Base-by-base conservation (phyloP, 1,140 invertebrate genomes). In the Lucilia sericata region DNA sequence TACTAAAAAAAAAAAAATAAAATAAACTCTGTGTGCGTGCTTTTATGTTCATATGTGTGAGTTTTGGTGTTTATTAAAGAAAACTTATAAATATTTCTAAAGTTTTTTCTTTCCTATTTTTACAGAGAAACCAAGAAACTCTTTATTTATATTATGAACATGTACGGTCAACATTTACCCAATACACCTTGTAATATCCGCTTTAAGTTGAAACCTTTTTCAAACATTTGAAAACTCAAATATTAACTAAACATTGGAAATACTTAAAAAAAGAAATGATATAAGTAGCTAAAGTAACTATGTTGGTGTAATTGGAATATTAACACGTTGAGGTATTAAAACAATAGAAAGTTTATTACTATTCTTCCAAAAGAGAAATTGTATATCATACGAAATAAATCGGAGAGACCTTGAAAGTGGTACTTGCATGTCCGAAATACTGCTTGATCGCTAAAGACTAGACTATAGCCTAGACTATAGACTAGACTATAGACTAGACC, bases 101-200 rank as follows among this genome's bases (percentile, higher is more conserved):
- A 55, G 8, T 55, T 55, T 55, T 55, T 17, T 17, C 42, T 14
- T 55, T 55, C n/a, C n/a, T n/a, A n/a, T 55, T 12, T 12, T 55
- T 55, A 55, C 4, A 55, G n/a, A 5, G n/a, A 19, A 70, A 70
- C 0, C n/a, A 70, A 70, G 4, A 78, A 49, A 80, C 14, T 49
- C 42, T 76, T 42, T 60, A 0, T 21, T 21, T 70, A 49, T n/a
- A n/a, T 89, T 89, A 89, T 87, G 87, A 86, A 87, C 88, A 90
- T 90, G n/a, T n/a, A n/a, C n/a, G n/a, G n/a, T n/a, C n/a, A n/a
- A n/a, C n/a, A n/a, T n/a, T n/a, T n/a, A n/a, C n/a, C n/a, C n/a
- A n/a, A n/a, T n/a, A n/a, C n/a, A n/a, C n/a, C n/a, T n/a, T n/a
- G n/a, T n/a, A n/a, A n/a, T n/a, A n/a, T n/a, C n/a, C n/a, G 88